These are phyloP conservation scores for Phaethon lepturus DNA, from an alignment of 2,113 vertebrate genomes.

Conservation along the genomic window DNA sequence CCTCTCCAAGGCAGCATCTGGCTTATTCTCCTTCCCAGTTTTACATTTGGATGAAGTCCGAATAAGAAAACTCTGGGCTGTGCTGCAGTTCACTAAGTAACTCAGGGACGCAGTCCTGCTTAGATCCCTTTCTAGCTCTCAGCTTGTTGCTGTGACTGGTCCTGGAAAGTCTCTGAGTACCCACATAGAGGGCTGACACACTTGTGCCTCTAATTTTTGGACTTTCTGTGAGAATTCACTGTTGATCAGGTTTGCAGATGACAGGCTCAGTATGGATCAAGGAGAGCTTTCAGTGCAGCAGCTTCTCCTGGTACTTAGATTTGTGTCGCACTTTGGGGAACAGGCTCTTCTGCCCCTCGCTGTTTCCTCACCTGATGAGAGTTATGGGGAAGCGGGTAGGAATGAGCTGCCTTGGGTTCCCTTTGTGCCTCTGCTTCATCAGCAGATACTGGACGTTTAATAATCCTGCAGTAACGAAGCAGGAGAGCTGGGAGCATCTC, in stretches of 20 bases:
- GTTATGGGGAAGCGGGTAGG: neutral
- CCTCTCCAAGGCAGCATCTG: conserved; percentile 32
- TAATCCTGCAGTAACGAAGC: neutral
- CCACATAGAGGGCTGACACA: neutral
- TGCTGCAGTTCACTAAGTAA: neutral
- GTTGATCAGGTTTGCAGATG: neutral
- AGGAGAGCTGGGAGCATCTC: neutral
- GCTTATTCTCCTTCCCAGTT: neutral
- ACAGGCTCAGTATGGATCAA: neutral
- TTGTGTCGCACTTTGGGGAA: neutral
- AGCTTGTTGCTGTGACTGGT: neutral
- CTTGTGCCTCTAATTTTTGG: neutral
- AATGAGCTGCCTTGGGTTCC: neutral
- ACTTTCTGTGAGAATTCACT: neutral
- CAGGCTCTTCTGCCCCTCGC: rapidly evolving
- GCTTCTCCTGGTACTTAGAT: neutral
- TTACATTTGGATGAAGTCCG: neutral
- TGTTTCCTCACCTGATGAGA: neutral
- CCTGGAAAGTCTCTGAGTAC: neutral
- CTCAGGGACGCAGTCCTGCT: neutral
- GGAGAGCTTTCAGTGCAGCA: neutral
- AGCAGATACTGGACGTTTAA: neutral
- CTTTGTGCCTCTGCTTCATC: neutral
- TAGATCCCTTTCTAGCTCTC: neutral
- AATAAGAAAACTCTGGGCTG: neutral